Evolutionary conservation across 2,113 vertebrate species (phyloP), one percentile per base, ranked within the genome.

Genomic region (Ploceus nigricollis): DNA sequence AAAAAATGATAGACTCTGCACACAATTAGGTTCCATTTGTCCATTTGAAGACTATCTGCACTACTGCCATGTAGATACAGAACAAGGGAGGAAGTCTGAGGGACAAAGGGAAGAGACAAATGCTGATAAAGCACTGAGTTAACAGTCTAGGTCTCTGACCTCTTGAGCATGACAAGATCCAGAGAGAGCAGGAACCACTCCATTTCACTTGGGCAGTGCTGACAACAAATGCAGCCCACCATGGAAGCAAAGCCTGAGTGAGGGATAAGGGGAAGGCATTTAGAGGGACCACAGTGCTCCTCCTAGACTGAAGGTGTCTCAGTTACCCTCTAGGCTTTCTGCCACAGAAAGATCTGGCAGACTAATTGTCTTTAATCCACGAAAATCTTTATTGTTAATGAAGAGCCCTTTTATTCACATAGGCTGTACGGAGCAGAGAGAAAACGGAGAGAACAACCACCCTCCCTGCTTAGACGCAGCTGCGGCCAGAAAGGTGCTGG

Each of bases 381-480:
- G 10, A 71, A 70, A 79, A 68, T 27, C 35, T 40, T 57, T 9
- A 33, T 0, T 23, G 15, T 25, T 66, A 75, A 44, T 25, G 21
- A 57, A 40, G 20, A 63, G 17, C 4, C 27, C 15, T 40, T 42
- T 79, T 33, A 15, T 9, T 25, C 31, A 65, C 31, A 35, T 0
- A 30, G 22, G 45, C 23, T 53, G 35, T 0, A 13, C 0, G 3
- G 40, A 79, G 28, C 40, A 56, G 15, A 47, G 23, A 47, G 25
- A 15, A 69, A 72, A 28, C 0, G 13, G 10, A 75, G 12, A 63
- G 19, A 25, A 31, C 27, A 60, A 35, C 1, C 27, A 35, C 8
- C 2, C 13, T 45, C 21, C 27, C 25, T 18, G 37, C 60, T 28
- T 8, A 7, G 25, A 42, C 4, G 19, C 37, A 42, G 44, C 40